Evolutionary conservation across 2,797 vertebrate species (phyloP).

Genomic region (Scomberomorus guttatus): DNA sequence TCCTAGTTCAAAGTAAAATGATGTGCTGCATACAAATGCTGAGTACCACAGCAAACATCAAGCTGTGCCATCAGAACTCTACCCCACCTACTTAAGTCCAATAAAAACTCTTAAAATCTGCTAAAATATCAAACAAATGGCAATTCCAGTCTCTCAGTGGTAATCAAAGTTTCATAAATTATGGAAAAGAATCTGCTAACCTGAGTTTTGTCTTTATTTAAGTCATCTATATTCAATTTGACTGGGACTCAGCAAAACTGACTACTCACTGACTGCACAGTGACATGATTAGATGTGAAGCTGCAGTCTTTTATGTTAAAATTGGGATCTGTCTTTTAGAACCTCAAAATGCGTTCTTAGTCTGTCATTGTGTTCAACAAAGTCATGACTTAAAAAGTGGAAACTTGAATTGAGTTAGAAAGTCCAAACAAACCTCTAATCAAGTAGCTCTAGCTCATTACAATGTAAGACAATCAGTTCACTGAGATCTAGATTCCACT

Average conservation of each 20-base stretch:
- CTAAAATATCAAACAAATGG: background rate
- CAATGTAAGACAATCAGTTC: conserved; percentile 25
- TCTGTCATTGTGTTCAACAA: background rate
- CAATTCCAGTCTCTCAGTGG: background rate
- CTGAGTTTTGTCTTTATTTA: background rate
- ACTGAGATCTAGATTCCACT: conserved; percentile 37
- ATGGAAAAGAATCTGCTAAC: background rate
- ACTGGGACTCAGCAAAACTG: background rate
- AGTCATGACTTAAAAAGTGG: background rate
- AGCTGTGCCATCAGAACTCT: background rate
- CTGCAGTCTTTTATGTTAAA: background rate
- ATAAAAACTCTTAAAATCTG: too few species aligned
- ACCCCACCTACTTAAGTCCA: background rate
- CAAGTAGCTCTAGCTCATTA: conserved; percentile 32
- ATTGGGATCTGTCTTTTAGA: background rate
- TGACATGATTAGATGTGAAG: background rate
- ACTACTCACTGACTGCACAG: background rate
- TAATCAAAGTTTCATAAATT: background rate
- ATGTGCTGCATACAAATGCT: too few species aligned
- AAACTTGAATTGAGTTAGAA: conserved; percentile 1
- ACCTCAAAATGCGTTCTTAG: background rate
- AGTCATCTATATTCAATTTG: background rate
- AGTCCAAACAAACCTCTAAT: conserved; percentile 16
- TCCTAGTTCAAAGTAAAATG: background rate
- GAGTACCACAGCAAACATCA: background rate